phyloP scores from a whole-genome alignment of 2,797 vertebrate genomes.

The Cryptoblepharus egeriae region DNA sequence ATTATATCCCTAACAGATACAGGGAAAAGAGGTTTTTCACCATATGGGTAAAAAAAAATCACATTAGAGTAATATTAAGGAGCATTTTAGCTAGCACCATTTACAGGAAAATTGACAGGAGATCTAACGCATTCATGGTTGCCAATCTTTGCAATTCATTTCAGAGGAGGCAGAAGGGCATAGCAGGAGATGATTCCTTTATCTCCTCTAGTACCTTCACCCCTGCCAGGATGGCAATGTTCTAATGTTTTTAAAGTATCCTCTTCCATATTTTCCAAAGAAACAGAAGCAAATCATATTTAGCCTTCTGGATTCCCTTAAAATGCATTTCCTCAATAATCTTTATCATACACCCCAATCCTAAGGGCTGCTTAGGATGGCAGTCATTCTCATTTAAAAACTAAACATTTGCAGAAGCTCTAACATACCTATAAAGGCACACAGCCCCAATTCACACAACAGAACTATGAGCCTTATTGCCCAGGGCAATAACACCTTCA shows the following conservation, averaged over 20 bases:
- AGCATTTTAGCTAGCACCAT: constrained; percentile 2
- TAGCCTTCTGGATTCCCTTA: neutral
- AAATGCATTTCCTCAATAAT: neutral
- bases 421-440: too few species aligned
- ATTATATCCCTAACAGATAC: constrained; percentile 13
- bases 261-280: constrained; percentile 19
- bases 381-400: too few species aligned
- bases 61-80: neutral
- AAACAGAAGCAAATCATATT: neutral
- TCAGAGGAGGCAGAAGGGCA: constrained; percentile 14
- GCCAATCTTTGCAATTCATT: constrained; percentile 27
- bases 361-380: too few species aligned
- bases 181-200: constrained; percentile 17
- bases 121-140: constrained; percentile 9
- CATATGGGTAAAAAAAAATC: constrained; percentile 14
- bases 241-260: constrained; percentile 29
- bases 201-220: constrained; percentile 16
- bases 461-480: neutral
- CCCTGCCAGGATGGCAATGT: constrained; percentile 44
- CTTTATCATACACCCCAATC: too few species aligned
- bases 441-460: neutral
- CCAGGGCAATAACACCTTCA: neutral
- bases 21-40: constrained; percentile 16
- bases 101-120: neutral
- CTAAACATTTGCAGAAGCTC: neutral